Conservation (phyloP, 2,888 invertebrate genomes). For the Busseola fusca region DNA sequence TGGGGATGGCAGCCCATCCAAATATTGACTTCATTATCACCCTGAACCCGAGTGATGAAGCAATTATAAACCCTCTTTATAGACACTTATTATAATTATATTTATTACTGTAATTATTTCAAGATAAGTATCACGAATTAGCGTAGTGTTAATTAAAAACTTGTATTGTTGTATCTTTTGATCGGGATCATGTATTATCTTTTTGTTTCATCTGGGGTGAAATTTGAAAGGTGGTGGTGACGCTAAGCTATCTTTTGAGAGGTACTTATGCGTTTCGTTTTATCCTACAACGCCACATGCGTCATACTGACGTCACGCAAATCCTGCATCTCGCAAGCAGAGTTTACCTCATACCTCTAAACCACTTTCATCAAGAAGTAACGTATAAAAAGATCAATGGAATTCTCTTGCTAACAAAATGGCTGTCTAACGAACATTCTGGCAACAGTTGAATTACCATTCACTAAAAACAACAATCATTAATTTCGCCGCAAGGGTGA, state of each 20-base stretch:
- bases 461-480: constrained; percentile 59
- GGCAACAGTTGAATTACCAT: constrained; percentile 43
- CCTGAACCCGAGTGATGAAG: constrained; percentile 43
- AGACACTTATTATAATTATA: constrained; percentile 51
- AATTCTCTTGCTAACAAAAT: neutral
- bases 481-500: constrained; percentile 56
- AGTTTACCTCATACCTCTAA: too few species aligned
- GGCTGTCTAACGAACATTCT: neutral
- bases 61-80: constrained; percentile 44
- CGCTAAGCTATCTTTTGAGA: neutral
- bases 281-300: too few species aligned
- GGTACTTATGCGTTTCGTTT: constrained; percentile 1
- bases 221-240: constrained; percentile 23
- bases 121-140: constrained; percentile 58
- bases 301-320: too few species aligned
- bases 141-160: constrained; percentile 54
- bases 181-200: constrained; percentile 37
- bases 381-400: neutral
- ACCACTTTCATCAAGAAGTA: neutral
- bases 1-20: constrained; percentile 26
- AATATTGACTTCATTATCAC: constrained; percentile 29
- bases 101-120: constrained; percentile 54
- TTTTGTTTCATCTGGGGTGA: constrained; percentile 2
- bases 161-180: constrained; percentile 44
- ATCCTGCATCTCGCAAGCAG: too few species aligned